Evolutionary conservation across 2,113 vertebrate species (phyloP), one percentile per base, ranked within the genome.

Genomic region (Dipodomys stephensi): DNA sequence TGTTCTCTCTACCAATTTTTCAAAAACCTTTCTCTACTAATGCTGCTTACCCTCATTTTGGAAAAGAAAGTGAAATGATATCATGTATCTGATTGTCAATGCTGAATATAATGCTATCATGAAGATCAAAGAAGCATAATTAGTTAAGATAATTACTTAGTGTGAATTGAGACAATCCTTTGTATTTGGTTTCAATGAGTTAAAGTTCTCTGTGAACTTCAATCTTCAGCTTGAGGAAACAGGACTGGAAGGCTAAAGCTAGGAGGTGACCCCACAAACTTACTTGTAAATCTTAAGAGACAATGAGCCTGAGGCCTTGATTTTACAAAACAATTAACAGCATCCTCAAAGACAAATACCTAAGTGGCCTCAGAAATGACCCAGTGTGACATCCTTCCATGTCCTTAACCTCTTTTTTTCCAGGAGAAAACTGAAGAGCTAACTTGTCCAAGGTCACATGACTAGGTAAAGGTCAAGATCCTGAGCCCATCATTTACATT

Each of bases 71-170:
- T 30, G 57, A 77, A 80, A 92, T 84, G 87, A n/a, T n/a, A 6
- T 46, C 23, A 83, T 62, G 64, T n/a, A n/a, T 62, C 60, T 78
- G 12, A 83, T 39, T 76, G 32, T 77, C 30, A 83, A 28, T 77
- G 28, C 39, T 80, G 13, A 88, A 83, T 28, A 91, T 57, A 39
- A 64, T 11, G 86, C n/a, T 46, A 65, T 9, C 4, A 28, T 83
- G 19, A 94, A 83, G 22, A 93, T 44, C n/a, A 65, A 90, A 90
- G 22, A 89, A 83, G 83, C 30, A 32, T 16, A 89, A 81, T 65
- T 87, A 64, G 30, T 83, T 77, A 30, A 64, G 23, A 64, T 64
- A 23, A 20, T 64, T 64, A 64, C 62, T 64, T 64, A 25, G 23
- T 25, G 19, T 23, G 20, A 25, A 64, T 64, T 20, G 23, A 49